Conservation (phyloP, 1,140 invertebrate genomes). For the Anastrepha ludens region DNA sequence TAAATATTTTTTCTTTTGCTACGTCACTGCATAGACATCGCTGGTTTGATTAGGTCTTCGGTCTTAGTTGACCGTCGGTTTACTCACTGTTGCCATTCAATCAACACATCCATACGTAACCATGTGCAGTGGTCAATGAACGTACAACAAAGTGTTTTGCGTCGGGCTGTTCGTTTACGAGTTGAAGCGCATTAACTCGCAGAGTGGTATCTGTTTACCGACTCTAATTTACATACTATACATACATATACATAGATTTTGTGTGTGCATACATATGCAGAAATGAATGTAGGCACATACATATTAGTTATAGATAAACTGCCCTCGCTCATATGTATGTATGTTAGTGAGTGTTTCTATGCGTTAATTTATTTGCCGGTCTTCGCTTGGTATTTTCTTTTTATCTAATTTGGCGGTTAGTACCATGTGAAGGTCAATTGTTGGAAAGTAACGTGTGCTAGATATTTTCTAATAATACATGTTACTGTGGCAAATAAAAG, state of each 20-base stretch:
- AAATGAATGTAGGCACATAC: background rate
- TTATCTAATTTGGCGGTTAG: slow-evolving; percentile 6
- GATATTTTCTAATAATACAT: background rate
- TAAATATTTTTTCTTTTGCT: background rate
- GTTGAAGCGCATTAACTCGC: slow-evolving; percentile 18
- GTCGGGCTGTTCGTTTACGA: slow-evolving; percentile 1
- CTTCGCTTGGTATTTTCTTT: background rate
- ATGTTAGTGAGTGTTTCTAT: background rate
- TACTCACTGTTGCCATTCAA: background rate
- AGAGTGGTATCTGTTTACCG: background rate
- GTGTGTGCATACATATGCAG: background rate
- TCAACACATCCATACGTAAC: background rate
- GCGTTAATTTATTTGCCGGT: too few relatives aligned
- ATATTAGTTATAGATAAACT: background rate
- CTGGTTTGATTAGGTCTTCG: background rate
- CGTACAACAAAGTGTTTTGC: background rate
- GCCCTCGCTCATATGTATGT: background rate
- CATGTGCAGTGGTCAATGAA: slow-evolving; percentile 12
- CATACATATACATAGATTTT: background rate
- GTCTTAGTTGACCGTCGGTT: background rate
- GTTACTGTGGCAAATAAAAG: background rate
- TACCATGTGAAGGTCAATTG: background rate
- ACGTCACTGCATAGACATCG: background rate
- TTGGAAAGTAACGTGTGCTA: background rate
- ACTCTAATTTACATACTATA: background rate